Conservation (phyloP, 1,140 invertebrate species). For the Ooceraea biroi region DNA sequence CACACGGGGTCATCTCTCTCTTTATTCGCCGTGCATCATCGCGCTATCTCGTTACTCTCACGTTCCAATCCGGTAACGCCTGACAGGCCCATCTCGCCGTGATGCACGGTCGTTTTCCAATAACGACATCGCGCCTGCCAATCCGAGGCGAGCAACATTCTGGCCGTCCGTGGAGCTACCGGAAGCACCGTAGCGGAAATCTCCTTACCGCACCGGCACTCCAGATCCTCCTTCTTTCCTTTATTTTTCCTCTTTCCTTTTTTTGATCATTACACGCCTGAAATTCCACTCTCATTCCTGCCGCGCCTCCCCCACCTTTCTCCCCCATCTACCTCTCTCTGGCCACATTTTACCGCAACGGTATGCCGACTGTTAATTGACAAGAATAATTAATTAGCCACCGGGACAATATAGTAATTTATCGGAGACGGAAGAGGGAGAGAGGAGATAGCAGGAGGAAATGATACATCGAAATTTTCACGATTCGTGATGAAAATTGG, state of each 20-base stretch:
- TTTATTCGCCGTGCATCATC: constrained; percentile 34
- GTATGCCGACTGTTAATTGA: constrained; percentile 27
- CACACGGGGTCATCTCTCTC: not conserved
- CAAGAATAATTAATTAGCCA: constrained; percentile 48
- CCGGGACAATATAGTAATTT: constrained; percentile 28
- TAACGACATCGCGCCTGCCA: constrained; percentile 44
- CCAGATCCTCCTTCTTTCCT: not conserved
- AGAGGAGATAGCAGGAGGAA: not conserved
- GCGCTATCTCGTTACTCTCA: constrained; percentile 34
- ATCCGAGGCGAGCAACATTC: constrained; percentile 43
- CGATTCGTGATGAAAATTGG: too few species aligned
- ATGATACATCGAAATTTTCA: not conserved
- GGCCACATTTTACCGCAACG: not conserved
- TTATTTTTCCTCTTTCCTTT: not conserved
- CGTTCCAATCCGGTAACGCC: constrained; percentile 41
- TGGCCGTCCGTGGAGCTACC: not conserved
- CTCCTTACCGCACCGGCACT: constrained; percentile 39
- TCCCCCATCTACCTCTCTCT: not conserved
- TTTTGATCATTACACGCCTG: constrained; percentile 7
- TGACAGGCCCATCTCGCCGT: constrained; percentile 30
- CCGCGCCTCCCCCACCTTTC: not conserved
- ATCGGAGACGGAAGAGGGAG: not conserved
- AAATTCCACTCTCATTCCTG: constrained; percentile 9
- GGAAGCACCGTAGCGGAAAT: constrained; percentile 46
- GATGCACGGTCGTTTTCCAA: constrained; percentile 56